phyloP scores from a whole-genome alignment of 1,140 invertebrate genomes.

The Drosophila simulans region DNA sequence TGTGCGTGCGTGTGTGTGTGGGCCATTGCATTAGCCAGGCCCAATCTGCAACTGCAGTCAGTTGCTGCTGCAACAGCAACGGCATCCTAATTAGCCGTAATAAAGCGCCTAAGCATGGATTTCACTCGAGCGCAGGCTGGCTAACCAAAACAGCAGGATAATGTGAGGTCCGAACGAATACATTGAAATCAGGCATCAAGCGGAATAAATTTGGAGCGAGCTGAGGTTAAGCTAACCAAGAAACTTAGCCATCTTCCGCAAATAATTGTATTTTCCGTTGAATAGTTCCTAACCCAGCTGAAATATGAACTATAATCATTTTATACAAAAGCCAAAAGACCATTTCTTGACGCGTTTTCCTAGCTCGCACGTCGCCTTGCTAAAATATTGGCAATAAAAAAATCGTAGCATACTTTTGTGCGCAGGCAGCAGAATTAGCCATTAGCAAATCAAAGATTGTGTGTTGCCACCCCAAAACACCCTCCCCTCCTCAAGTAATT shows the following conservation, averaged over 20 bases:
- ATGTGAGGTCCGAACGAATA: slow-evolving; percentile 34
- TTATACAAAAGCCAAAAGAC: too few relatives aligned
- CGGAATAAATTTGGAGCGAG: slow-evolving; percentile 11
- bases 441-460: slow-evolving; percentile 58
- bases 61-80: slow-evolving; percentile 30
- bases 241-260: too few relatives aligned
- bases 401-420: slow-evolving; percentile 34
- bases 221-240: background rate
- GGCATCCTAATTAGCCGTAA: slow-evolving; percentile 72
- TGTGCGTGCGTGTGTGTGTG: slow-evolving; percentile 6
- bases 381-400: slow-evolving; percentile 14
- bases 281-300: too few relatives aligned
- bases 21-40: slow-evolving; percentile 21
- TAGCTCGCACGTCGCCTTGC: background rate
- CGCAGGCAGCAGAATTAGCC: slow-evolving; percentile 29
- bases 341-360: too few relatives aligned
- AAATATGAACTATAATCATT: too few relatives aligned
- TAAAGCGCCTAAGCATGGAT: slow-evolving; percentile 71
- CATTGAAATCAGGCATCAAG: slow-evolving; percentile 40
- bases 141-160: slow-evolving; percentile 58
- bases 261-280: too few relatives aligned
- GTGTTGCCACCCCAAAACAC: slow-evolving; percentile 12
- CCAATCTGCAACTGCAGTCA: slow-evolving; percentile 12
- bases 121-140: slow-evolving; percentile 40
- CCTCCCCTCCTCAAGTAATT: slow-evolving; percentile 1